Conservation (phyloP, 2,888 invertebrate species). For the Ommatoiulus sabulosus region DNA sequence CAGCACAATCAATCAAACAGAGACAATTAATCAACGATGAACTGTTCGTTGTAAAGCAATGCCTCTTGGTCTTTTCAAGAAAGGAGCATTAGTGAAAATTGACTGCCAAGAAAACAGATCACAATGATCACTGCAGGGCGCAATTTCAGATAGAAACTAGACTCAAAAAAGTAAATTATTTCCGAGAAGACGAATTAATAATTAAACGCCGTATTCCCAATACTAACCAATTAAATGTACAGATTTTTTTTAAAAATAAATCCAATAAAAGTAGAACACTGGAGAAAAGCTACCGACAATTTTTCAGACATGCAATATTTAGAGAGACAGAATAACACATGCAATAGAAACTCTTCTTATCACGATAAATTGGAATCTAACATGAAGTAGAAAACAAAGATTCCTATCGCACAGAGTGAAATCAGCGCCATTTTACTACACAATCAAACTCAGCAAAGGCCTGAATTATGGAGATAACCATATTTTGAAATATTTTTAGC, state of each 20-base stretch:
- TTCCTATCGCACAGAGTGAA: too few species aligned
- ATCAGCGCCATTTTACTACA: too few species aligned
- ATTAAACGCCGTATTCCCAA: background rate
- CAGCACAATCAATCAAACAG: background rate
- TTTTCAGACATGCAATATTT: too few species aligned
- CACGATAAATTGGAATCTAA: too few species aligned
- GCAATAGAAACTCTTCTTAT: too few species aligned
- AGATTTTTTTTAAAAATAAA: too few species aligned
- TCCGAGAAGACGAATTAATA: background rate
- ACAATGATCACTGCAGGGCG: background rate
- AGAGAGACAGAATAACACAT: too few species aligned
- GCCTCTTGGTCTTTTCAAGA: background rate
- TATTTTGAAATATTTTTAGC: too few species aligned
- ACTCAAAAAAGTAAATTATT: background rate
- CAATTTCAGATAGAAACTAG: background rate
- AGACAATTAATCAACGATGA: conserved; percentile 28
- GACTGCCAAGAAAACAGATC: conserved; percentile 13
- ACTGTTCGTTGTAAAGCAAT: background rate
- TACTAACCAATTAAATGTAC: background rate
- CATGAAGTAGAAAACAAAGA: too few species aligned
- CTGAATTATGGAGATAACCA: too few species aligned
- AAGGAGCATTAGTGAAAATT: conserved; percentile 3
- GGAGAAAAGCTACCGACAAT: too few species aligned
- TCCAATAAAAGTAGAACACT: background rate
- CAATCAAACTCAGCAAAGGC: too few species aligned